These are phyloP conservation scores for Heliothis subflexa DNA, from an alignment of 1,140 invertebrate species.

Conservation along the genomic window DNA sequence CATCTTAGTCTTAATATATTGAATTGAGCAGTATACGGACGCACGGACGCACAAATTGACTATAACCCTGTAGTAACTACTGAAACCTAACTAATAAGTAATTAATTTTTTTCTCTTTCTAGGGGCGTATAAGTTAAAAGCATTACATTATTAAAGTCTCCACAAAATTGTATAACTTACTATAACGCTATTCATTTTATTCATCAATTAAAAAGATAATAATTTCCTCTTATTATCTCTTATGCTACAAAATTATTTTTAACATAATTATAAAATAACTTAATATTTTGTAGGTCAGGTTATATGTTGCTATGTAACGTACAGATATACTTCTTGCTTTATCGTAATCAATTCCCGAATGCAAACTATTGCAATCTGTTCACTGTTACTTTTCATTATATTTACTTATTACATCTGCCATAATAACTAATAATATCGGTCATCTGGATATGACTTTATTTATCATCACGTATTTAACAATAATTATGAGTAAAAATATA, in stretches of 20 bases:
- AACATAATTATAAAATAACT: conserved; percentile 35
- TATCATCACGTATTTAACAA: conserved; percentile 73
- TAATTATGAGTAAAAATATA: conserved; percentile 77
- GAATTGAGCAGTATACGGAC: conserved; percentile 82
- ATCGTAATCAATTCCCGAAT: conserved; percentile 79
- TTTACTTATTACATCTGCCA: conserved; percentile 30
- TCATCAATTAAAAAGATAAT: conserved; percentile 78
- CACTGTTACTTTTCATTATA: conserved; percentile 36
- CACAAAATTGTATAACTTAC: conserved; percentile 83
- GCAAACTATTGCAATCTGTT: conserved; percentile 58
- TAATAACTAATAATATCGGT: conserved; percentile 67
- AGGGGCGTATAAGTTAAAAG: conserved; percentile 80
- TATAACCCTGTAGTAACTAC: conserved; percentile 81
- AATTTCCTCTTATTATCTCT: conserved; percentile 71
- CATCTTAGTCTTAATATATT: conserved; percentile 77
- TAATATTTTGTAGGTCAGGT: conserved; percentile 47
- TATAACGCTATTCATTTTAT: conserved; percentile 69
- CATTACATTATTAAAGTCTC: conserved; percentile 82
- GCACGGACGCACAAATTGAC: conserved; percentile 81
- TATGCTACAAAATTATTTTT: conserved; percentile 67
- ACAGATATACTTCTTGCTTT: conserved; percentile 53
- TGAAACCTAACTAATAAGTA: conserved; percentile 78
- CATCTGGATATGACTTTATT: conserved; percentile 78
- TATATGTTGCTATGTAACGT: conserved; percentile 61
- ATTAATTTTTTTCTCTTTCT: conserved; percentile 72